Base-by-base conservation (phyloP, 92 coral and sea anemone species). In the Phenganax stokvisi region DNA sequence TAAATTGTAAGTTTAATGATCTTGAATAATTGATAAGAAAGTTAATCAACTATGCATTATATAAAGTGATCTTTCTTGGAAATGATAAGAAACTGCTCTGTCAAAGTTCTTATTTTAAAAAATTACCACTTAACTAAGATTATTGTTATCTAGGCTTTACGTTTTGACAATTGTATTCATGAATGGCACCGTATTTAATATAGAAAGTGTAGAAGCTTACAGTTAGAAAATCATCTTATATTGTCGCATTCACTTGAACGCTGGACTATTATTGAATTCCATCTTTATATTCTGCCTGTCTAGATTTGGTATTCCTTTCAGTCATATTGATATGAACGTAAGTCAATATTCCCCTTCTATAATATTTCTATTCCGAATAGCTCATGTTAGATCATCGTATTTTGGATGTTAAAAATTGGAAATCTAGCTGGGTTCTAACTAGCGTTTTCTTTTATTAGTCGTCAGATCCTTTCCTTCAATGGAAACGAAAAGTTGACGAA, bases 231-330 rank as follows among this genome's bases (percentile, higher is more conserved):
- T 37, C 47, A 37, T 37, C 0, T 37, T 37, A 5, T 37, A 5
- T 37, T 37, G 47, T 37, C 47, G 47, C 47, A 37, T 0, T 37
- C 47, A 37, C 47, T 37, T 37, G 5, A 37, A 37, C 47, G 2
- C 47, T 2, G 47, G 3, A 37, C 47, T 37, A 37, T 37, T 37
- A 6, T 64, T 64, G 27, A 44, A 17, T 56, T 27, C 44, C 56
- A 54, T 17, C 30, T 16, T 75, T 56, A 30, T 10, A 9, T 60
- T 54, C 17, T 58, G 29, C 9, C 83, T 63, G 25, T 63, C n/a
- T 25, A 79, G 83, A 79, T 79, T 79, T 65, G 83, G 83, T 63
- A 54, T 79, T 20, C 57, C 67, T 10, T 79, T 79, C 83, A 79
- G 83, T 54, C 83, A 79, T 54, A 64, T 79, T 54, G 74, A 79